Percentiles rank a stretch among this genome's conserved stretches.
phyloP scores from a whole-genome alignment of 2,797 vertebrate genomes.

The Amniataba percoides region DNA sequence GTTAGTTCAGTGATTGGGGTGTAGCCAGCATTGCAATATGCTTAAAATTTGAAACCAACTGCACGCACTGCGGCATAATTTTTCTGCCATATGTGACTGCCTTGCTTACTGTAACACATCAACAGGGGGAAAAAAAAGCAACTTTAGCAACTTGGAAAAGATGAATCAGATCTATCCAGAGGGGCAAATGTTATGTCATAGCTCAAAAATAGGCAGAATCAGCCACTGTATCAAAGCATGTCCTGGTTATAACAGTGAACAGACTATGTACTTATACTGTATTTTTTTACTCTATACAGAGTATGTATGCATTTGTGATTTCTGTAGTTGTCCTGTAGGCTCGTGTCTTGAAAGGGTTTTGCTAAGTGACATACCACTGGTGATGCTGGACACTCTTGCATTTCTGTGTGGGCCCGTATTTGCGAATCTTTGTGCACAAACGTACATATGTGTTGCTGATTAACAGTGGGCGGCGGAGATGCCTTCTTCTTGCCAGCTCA shows the following conservation, averaged over 20 bases:
- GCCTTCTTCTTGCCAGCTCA: conserved; percentile 63
- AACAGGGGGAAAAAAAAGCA: background rate
- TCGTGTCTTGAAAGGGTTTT: background rate
- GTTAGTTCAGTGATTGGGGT: conserved; percentile 18
- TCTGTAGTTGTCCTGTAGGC: background rate
- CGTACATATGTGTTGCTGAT: conserved; percentile 60
- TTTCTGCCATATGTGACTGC: conserved; percentile 7
- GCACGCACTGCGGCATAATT: background rate
- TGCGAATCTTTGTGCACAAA: conserved; percentile 57
- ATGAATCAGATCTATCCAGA: background rate
- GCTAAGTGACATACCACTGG: conserved; percentile 10
- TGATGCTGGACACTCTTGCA: conserved; percentile 20
- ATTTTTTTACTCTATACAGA: background rate
- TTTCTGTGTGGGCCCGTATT: conserved; percentile 53
- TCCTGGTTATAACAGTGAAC: background rate
- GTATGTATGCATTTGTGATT: background rate
- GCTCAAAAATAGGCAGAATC: background rate
- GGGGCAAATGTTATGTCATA: background rate
- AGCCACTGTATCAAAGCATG: background rate
- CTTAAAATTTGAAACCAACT: background rate
- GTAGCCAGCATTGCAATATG: conserved; percentile 13
- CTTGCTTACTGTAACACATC: conserved; percentile 13
- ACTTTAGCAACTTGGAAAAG: background rate
- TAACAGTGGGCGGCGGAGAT: conserved; percentile 59
- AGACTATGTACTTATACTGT: background rate